Base-by-base conservation (phyloP, 2,797 vertebrate genomes). In the Sebastes elongatus region DNA sequence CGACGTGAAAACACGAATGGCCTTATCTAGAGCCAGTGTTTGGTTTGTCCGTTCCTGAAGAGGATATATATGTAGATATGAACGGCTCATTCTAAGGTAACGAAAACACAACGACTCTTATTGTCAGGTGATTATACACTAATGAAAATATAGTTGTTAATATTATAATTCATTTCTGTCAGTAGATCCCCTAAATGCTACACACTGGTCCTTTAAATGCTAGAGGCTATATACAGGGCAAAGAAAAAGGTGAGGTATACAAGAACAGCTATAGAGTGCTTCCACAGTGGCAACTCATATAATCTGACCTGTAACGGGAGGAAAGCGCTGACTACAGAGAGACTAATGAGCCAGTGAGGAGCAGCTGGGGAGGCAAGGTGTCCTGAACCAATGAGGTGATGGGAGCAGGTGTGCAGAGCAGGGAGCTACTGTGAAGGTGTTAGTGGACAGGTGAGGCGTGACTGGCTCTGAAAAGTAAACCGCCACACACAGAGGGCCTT, bases 371-470 rank as follows among this genome's bases (percentile, higher is more conserved):
- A 73, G 25, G 18, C 13, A 33, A 10, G 27, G 27, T 28, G n/a
- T 38, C 59, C 25, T 57, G 35, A 53, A 32, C 71, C 16, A 55
- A 46, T 42, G 62, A 59, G 53, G 52, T 69, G 49, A 52, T 55
- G 23, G 59, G 46, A 70, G 32, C 52, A 74, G 67, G 64, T 80
- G 75, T 74, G 57, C 10, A 33, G 57, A 20, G 68, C 10, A 49
- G 27, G 53, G 35, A 42, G 20, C 20, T 63, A 32, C 23, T 13
- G 33, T 32, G 9, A 30, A 20, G 49, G 35, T 59, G 63, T 23
- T 25, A n/a, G 71, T 53, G 66, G 28, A 74, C 52, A 71, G 65
- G 52, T 74, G 77, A 81, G 56, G 28, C 23, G 55, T 53, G 65
- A 69, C 46, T 76, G 55, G 10, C 33, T 65, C 11, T 52, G 55